These are phyloP conservation scores for Galemys pyrenaicus DNA, from an alignment of 2,113 vertebrate species.

Conservation along the genomic window DNA sequence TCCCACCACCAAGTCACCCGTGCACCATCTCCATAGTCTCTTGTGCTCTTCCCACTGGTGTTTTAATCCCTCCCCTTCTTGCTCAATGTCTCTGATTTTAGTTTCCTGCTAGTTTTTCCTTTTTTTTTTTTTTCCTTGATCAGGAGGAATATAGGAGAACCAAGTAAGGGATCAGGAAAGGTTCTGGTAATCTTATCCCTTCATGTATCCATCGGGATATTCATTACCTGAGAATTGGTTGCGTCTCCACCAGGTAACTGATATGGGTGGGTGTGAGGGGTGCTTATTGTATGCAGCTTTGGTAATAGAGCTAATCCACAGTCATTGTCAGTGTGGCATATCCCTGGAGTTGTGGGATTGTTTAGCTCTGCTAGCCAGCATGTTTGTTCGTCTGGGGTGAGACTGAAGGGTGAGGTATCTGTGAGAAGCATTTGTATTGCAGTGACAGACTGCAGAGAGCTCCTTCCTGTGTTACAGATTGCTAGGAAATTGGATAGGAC, in stretches of 20 bases:
- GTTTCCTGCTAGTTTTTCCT: too few relatives aligned
- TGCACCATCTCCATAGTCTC: too few relatives aligned
- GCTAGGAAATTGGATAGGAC: slow-evolving; percentile 58
- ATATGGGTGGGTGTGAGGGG: accelerated
- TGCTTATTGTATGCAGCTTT: accelerated
- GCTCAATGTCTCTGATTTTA: too few relatives aligned
- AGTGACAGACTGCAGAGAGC: slow-evolving; percentile 52
- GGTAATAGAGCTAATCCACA: not conserved
- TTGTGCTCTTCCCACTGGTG: too few relatives aligned
- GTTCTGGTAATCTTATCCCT: not conserved
- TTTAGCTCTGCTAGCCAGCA: not conserved
- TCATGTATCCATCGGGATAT: accelerated
- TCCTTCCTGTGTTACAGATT: slow-evolving; percentile 33
- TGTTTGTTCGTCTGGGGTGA: slow-evolving; percentile 31
- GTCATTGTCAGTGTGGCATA: not conserved
- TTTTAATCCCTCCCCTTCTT: too few relatives aligned
- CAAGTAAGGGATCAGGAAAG: not conserved
- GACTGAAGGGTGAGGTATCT: not conserved
- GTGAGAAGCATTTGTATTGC: not conserved
- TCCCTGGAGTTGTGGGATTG: not conserved
- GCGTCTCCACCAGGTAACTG: not conserved
- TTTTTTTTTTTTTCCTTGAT: too few relatives aligned
- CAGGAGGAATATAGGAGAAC: too few relatives aligned
- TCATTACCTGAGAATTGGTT: not conserved
- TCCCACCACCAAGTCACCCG: too few relatives aligned